Percentiles rank a stretch among this genome's conserved stretches.
Evolutionary conservation across 2,797 vertebrate genomes (phyloP).

Genomic region (Podargus strigoides): DNA sequence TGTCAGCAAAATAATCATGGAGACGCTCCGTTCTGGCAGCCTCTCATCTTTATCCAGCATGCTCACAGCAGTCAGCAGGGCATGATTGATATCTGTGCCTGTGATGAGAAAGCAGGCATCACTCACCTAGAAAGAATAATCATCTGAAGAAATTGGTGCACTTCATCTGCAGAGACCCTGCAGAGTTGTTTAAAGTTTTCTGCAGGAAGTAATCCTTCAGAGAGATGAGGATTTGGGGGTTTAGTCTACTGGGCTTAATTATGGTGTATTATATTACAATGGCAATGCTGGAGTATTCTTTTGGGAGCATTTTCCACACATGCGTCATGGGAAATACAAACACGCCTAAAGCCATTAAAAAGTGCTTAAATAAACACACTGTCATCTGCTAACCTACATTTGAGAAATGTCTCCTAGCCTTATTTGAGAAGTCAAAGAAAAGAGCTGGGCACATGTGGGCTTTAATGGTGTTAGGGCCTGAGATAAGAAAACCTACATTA

Average conservation of each 20-base stretch:
- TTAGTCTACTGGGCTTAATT: neutral
- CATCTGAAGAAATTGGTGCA: neutral
- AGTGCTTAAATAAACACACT: neutral
- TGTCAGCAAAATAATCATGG: conserved; percentile 89
- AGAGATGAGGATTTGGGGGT: neutral
- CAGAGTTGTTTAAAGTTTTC: neutral
- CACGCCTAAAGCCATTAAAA: neutral
- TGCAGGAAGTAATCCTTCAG: neutral
- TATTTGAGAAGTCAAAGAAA: neutral
- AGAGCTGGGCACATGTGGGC: neutral
- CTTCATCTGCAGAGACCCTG: neutral
- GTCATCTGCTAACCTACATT: neutral
- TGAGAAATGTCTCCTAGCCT: neutral
- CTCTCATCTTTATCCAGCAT: conserved; percentile 73
- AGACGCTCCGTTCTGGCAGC: conserved; percentile 73
- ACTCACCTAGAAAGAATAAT: neutral
- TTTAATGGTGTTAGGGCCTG: neutral
- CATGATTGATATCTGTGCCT: conserved; percentile 87
- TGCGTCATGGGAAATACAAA: neutral
- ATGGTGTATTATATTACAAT: fast-evolving
- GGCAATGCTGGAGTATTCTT: neutral
- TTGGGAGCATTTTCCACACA: neutral
- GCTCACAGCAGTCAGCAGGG: conserved; percentile 77
- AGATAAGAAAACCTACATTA: neutral
- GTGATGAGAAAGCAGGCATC: neutral